Base-by-base conservation (phyloP, 1,140 invertebrate genomes). In the Pachyrhynchus sulphureomaculatus region DNA sequence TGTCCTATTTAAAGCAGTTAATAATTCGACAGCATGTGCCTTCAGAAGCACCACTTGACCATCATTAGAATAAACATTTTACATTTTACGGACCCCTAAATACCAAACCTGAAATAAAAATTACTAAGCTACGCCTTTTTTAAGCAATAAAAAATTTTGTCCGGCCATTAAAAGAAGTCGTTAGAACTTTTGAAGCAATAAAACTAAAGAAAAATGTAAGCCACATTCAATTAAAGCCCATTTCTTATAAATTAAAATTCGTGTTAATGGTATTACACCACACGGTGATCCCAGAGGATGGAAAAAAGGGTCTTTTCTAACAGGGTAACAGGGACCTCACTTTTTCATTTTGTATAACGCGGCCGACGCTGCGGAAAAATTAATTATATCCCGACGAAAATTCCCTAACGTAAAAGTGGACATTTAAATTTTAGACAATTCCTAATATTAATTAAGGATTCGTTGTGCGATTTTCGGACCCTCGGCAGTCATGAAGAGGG, bases 401-500 rank as follows among this genome's bases (percentile, higher is more conserved):
- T 59, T 52, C 21, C 49, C 48, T 15, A 15, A 26, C 13, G 29
- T 45, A 34, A 18, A 37, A 52, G 8, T 59, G 58, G 58, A 52
- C 48, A 53, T 53, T 61, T 53, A 53, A 61, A 61, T 61, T 61
- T 53, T 18, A 47, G 58, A 52, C 37, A 47, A 61, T 61, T 53
- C 58, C 17, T 39, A 61, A 45, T 61, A 61, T 61, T 61, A 53
- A 61, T 61, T 53, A 47, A 44, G 55, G 49, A 51, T 59, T 51
- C 29, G 47, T 48, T 9, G 44, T 44, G 44, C 44, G 55, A 39
- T 48, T 48, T 57, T 37, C 33, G 36, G 57, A 51, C 47, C 48
- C 57, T 47, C 66, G 62, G 55, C 65, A 68, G 68, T 59, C 41
- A 70, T 71, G 65, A 71, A 69, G 68, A 69, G 68, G 70, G 68